These are phyloP conservation scores for Catharus fuscescens DNA, from an alignment of 2,113 vertebrate species.

Conservation along the genomic window DNA sequence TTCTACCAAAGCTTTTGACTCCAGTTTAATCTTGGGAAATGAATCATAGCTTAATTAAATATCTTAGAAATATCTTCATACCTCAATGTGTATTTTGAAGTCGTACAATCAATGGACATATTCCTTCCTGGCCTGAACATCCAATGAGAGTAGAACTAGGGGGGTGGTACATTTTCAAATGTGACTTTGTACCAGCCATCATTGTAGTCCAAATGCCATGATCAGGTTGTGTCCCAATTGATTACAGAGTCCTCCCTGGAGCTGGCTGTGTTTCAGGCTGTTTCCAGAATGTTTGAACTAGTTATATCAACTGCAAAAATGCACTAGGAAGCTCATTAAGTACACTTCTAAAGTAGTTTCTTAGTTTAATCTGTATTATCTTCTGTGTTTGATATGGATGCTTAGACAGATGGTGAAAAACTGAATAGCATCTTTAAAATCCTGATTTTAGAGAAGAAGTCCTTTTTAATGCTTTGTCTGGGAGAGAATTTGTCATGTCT, in stretches of 20 bases:
- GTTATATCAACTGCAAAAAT: neutral
- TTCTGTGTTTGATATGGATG: neutral
- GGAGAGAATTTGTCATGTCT: neutral
- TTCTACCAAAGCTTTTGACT: neutral
- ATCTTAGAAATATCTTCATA: neutral
- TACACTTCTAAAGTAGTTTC: neutral
- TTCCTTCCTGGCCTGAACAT: neutral
- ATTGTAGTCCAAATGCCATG: rapidly evolving
- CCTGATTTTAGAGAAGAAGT: neutral
- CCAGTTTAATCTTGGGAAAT: neutral
- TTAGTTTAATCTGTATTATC: neutral
- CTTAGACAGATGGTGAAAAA: neutral
- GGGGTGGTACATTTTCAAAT: neutral
- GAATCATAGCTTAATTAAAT: neutral
- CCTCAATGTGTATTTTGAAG: neutral
- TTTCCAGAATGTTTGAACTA: neutral
- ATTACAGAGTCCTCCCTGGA: neutral
- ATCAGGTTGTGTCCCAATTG: neutral
- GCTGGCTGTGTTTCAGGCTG: neutral
- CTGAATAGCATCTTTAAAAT: neutral
- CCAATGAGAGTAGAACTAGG: neutral
- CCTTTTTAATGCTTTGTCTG: neutral
- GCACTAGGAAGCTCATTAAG: neutral
- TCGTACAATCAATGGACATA: neutral
- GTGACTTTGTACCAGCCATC: neutral